phyloP scores from a whole-genome alignment of 2,888 invertebrate species.

The Temnothorax unifasciatus region DNA sequence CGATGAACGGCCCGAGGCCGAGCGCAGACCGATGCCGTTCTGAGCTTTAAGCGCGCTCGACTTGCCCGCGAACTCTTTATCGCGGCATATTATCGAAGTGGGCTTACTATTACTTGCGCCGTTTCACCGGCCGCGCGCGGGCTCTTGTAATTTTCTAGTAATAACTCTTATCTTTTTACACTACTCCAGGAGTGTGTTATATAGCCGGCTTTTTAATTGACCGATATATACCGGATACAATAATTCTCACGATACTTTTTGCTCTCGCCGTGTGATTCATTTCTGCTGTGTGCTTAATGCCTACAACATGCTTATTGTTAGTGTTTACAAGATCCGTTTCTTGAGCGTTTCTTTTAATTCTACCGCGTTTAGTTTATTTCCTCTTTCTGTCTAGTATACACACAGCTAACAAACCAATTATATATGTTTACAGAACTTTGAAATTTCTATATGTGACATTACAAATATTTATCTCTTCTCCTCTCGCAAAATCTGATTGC shows the following conservation, averaged over 20 bases:
- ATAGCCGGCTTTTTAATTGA: conserved; percentile 32
- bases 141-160: conserved; percentile 52
- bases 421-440: not conserved
- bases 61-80: conserved; percentile 49
- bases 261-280: not conserved
- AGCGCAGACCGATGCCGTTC: conserved; percentile 41
- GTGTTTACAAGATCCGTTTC: not conserved
- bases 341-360: not conserved
- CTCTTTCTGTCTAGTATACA: not conserved
- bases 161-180: conserved; percentile 55
- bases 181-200: not conserved
- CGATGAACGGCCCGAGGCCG: conserved; percentile 53
- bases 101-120: conserved; percentile 38
- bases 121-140: conserved; percentile 8
- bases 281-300: not conserved
- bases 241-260: conserved; percentile 11
- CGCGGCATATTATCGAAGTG: conserved; percentile 44
- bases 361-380: not conserved
- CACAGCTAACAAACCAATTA: not conserved
- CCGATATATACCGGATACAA: not conserved
- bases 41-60: conserved; percentile 36
- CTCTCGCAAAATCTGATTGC: not conserved
- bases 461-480: not conserved
- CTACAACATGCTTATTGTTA: not conserved
- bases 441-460: not conserved